Conservation (phyloP, 2,888 invertebrate genomes). For the Sesia bembeciformis region DNA sequence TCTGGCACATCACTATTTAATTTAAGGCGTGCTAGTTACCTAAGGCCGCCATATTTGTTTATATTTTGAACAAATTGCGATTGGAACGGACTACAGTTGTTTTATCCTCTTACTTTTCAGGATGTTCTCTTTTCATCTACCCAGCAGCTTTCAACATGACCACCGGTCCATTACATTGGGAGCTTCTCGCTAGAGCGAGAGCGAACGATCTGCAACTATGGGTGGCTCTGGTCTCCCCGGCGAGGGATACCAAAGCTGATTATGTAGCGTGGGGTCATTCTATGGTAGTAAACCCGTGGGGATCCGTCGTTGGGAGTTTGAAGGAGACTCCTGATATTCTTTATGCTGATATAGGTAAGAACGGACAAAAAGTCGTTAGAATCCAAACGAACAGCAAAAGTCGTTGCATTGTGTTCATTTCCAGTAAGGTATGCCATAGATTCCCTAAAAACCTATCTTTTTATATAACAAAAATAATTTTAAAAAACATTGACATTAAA, state of each 20-base stretch:
- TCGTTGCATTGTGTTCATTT: too few relatives aligned
- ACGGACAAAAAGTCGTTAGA: too few relatives aligned
- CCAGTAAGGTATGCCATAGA: too few relatives aligned
- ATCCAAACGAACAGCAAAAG: too few relatives aligned
- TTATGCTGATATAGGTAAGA: slow-evolving; percentile 82
- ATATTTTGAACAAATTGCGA: too few relatives aligned
- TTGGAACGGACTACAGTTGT: too few relatives aligned
- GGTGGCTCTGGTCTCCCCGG: slow-evolving; percentile 89
- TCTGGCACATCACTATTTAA: too few relatives aligned
- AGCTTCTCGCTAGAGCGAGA: slow-evolving; percentile 84
- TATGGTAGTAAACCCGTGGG: slow-evolving; percentile 89
- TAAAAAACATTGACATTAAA: too few relatives aligned
- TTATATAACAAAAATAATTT: too few relatives aligned
- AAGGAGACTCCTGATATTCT: slow-evolving; percentile 82
- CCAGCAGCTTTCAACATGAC: slow-evolving; percentile 98
- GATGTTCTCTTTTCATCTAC: slow-evolving; percentile 90
- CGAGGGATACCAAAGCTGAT: slow-evolving; percentile 79
- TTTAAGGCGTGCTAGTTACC: too few relatives aligned
- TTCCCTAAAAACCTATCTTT: too few relatives aligned
- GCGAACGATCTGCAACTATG: slow-evolving; percentile 93
- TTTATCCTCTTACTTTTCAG: slow-evolving; percentile 40
- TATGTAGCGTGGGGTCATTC: slow-evolving; percentile 95
- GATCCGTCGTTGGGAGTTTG: slow-evolving; percentile 79
- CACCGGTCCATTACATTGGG: slow-evolving; percentile 96
- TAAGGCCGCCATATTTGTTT: too few relatives aligned